Evolutionary conservation across 2,797 vertebrate genomes (phyloP), one percentile per base, ranked within the genome.

Genomic region (Myotis findleyi): DNA sequence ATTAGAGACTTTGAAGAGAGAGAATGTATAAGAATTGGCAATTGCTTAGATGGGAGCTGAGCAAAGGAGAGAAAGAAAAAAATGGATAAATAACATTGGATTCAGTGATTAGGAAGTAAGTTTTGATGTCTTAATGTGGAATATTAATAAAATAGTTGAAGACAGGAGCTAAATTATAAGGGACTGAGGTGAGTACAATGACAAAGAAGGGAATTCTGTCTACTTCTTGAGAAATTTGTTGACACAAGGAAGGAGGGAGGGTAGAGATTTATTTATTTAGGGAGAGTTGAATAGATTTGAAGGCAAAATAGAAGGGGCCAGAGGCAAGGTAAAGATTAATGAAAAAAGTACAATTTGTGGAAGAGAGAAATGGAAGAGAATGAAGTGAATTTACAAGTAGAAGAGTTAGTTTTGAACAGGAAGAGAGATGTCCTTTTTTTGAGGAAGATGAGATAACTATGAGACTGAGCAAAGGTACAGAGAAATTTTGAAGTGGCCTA

Each of bases 141-240:
- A n/a, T 81, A 36, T 53, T 57, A 86, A 86, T 47, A 51, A 75
- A 84, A 71, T 18, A 85, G n/a, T 36, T 84, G 72, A 89, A 77
- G 7, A 57, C 2, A 57, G n/a, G 82, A 81, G 13, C 30, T 41
- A 69, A 36, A 77, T 57, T 64, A 17, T 55, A 75, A 68, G 44
- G 38, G n/a, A 30, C n/a, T 82, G 11, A 16, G 5, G 5, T 57
- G 38, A 44, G 16, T n/a, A 7, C 33, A 79, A 82, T 38, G 47
- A 80, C 6, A 81, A 69, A 86, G 57, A 36, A 87, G 41, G 14
- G 13, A 55, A 88, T 68, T 71, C 5, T 0, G 33, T 41, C 27
- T 66, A 30, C 36, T 84, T 36, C 18, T 92, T 91, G 69, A 64
- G 55, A 72, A 79, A 57, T 57, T 66, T 69, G 72, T 47, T 81